phyloP scores from a whole-genome alignment of 2,113 vertebrate species.

The Pogonocichla stellata region DNA sequence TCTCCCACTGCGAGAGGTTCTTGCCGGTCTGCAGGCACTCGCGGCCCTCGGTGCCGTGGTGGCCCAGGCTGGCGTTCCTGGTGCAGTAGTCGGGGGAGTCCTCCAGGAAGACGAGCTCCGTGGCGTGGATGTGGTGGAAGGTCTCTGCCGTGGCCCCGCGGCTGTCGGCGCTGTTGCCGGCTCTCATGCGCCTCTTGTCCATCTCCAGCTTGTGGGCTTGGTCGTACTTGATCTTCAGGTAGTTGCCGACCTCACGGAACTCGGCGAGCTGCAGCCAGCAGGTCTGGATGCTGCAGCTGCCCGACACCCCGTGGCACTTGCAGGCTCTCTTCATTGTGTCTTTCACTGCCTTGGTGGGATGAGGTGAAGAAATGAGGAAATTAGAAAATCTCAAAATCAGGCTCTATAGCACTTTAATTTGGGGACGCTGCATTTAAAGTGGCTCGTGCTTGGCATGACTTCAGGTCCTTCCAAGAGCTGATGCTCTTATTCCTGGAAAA shows the following conservation, averaged over 20 bases:
- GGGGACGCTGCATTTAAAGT: background rate
- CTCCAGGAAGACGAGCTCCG: slow-evolving; percentile 89
- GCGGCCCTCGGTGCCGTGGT: slow-evolving; percentile 88
- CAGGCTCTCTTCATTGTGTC: slow-evolving; percentile 88
- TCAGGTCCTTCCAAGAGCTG: background rate
- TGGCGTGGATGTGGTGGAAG: slow-evolving; percentile 79
- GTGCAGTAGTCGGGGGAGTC: slow-evolving; percentile 94
- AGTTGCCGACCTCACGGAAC: slow-evolving; percentile 89
- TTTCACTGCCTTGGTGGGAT: slow-evolving; percentile 81
- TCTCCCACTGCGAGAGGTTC: slow-evolving; percentile 82
- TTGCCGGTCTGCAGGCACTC: slow-evolving; percentile 86
- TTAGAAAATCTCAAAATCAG: background rate
- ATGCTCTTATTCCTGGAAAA: background rate
- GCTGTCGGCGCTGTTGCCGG: slow-evolving; percentile 90
- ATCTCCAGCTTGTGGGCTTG: slow-evolving; percentile 89
- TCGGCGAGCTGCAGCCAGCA: slow-evolving; percentile 95
- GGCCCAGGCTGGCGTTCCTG: slow-evolving; percentile 85
- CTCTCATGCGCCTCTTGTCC: slow-evolving; percentile 84
- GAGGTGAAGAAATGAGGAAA: background rate
- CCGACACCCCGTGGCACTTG: slow-evolving; percentile 96
- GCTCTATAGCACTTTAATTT: fast-evolving
- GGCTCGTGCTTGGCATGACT: fast-evolving
- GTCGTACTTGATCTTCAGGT: slow-evolving; percentile 88
- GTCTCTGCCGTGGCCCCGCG: slow-evolving; percentile 75
- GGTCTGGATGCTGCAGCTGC: slow-evolving; percentile 95